Evolutionary conservation across 2,888 invertebrate species (phyloP).

Genomic region (Limenitis camilla): DNA sequence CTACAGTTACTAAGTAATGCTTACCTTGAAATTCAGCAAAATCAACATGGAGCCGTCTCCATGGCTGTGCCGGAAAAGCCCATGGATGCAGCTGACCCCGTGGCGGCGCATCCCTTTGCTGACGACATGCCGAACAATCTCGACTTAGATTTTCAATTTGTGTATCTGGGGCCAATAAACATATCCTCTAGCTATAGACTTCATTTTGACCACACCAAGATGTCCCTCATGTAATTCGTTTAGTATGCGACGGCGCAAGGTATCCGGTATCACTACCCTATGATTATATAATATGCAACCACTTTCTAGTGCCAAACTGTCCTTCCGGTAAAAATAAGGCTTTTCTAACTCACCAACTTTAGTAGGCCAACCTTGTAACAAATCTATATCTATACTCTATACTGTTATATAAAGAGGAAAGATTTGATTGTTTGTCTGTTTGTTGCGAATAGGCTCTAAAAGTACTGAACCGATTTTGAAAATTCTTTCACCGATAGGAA

Average conservation of each 20-base stretch:
- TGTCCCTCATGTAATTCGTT: too few species aligned
- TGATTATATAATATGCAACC: too few species aligned
- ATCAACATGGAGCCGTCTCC: background rate
- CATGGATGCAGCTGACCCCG: constrained; percentile 12
- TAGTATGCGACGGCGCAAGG: too few species aligned
- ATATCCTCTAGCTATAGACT: constrained; percentile 21
- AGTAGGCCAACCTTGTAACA: too few species aligned
- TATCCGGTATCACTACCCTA: too few species aligned
- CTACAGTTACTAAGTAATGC: background rate
- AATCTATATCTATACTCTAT: too few species aligned
- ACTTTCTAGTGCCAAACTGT: constrained; percentile 13
- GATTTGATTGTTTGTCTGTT: too few species aligned
- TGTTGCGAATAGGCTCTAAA: too few species aligned
- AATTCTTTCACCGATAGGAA: too few species aligned
- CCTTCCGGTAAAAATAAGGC: constrained; percentile 11
- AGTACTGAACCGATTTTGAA: too few species aligned
- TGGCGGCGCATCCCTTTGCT: constrained; percentile 17
- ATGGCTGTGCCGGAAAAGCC: constrained; percentile 8
- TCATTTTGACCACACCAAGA: constrained; percentile 18
- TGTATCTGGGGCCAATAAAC: constrained; percentile 19
- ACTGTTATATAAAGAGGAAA: too few species aligned
- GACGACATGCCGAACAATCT: constrained; percentile 9
- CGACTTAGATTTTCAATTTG: too few species aligned
- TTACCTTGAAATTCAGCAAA: background rate
- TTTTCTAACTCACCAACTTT: background rate